phyloP scores from a whole-genome alignment of 2,113 vertebrate species.

The Psilopogon haemacephalus region DNA sequence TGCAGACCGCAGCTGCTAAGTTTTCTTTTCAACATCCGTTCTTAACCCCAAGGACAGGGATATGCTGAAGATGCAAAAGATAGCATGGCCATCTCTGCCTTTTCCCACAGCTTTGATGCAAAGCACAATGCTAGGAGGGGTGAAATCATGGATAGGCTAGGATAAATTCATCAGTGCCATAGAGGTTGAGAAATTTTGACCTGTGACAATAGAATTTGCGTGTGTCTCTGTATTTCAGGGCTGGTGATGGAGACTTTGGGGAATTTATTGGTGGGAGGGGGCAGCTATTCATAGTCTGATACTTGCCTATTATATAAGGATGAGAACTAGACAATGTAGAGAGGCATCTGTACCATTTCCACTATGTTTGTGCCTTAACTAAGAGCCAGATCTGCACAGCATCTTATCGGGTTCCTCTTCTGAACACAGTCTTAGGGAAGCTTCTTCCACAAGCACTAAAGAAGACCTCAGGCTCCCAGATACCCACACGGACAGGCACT shows the following conservation, averaged over 20 bases:
- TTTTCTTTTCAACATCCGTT: not conserved
- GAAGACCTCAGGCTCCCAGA: not conserved
- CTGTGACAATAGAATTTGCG: not conserved
- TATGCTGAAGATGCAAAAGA: not conserved
- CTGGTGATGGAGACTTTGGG: not conserved
- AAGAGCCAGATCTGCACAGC: not conserved
- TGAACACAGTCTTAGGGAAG: not conserved
- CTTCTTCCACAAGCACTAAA: not conserved
- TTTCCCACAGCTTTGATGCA: not conserved
- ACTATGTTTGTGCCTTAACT: not conserved
- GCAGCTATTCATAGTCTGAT: not conserved
- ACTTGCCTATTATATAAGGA: not conserved
- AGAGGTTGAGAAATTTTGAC: not conserved
- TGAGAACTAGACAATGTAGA: not conserved
- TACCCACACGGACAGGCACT: not conserved
- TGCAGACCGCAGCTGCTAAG: fast-evolving
- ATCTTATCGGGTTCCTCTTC: not conserved
- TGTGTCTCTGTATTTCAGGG: not conserved
- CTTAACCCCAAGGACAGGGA: not conserved
- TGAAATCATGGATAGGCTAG: not conserved
- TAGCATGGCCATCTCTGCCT: not conserved
- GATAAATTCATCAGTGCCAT: not conserved
- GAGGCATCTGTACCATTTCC: not conserved
- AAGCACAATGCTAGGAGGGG: not conserved
- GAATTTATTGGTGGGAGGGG: not conserved